Conservation (phyloP, 2,888 invertebrate genomes). For the Dolomedes plantarius region DNA sequence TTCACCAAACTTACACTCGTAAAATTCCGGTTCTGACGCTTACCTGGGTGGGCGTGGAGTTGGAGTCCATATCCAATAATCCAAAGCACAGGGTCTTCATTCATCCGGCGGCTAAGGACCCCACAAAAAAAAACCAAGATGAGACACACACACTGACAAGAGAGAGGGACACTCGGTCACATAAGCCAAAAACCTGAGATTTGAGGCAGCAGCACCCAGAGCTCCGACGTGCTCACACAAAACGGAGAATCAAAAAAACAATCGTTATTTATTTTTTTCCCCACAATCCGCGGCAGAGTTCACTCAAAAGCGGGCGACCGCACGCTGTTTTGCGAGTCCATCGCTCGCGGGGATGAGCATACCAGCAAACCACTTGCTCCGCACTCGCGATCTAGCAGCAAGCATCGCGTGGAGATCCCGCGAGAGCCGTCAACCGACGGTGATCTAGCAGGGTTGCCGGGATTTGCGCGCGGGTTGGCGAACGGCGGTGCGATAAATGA, state of each 20-base stretch:
- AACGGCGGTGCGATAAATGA: background rate
- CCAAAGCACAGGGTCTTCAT: slow-evolving; percentile 66
- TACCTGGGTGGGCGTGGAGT: slow-evolving; percentile 35
- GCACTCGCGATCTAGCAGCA: background rate
- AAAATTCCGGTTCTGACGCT: background rate
- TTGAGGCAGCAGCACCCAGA: background rate
- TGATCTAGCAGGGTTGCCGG: slow-evolving; percentile 10
- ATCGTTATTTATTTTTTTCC: background rate
- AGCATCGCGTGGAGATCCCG: background rate
- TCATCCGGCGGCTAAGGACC: slow-evolving; percentile 3
- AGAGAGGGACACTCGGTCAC: background rate
- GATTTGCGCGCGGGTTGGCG: background rate
- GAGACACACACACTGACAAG: background rate
- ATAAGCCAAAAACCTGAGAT: background rate
- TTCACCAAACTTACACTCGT: too few relatives aligned
- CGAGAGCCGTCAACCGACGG: background rate
- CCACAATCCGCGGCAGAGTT: background rate
- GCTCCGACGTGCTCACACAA: background rate
- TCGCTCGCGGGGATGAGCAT: slow-evolving; percentile 20
- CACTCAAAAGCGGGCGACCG: slow-evolving; percentile 8
- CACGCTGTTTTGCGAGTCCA: slow-evolving; percentile 3
- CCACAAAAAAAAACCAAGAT: background rate
- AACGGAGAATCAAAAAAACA: background rate
- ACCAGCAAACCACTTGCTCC: background rate
- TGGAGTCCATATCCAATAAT: slow-evolving; percentile 52